Evolutionary conservation across 2,888 invertebrate species (phyloP), one percentile per base, ranked within the genome.

Genomic region (Polydesmus complanatus): DNA sequence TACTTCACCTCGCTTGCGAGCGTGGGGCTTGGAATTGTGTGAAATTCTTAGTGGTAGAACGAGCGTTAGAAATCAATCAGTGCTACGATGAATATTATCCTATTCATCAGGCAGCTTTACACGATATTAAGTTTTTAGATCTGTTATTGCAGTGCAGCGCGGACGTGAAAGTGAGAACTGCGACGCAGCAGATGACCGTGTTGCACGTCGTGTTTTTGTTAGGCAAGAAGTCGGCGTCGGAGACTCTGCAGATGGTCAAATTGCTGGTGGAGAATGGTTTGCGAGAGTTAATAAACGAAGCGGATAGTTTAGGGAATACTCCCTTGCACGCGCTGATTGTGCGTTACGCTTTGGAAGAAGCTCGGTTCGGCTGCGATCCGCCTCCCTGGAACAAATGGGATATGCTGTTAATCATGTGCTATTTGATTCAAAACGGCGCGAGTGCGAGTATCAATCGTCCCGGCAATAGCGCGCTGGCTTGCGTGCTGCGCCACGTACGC

Each of bases 1-100:
- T 84, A 47, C 73, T 84, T 56, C 83, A 84, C 68, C 79, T 83
- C 60, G 83, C 84, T 0, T 84, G 84, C 68, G 84, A 84, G 69
- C 74, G 83, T 37, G 84, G 83, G 21, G 84, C 85, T 27, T 84
- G 83, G 83, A 78, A 80, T 65, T 84, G 84, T 72, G 83, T 83
- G 1, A 81, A 83, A 68, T 82, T 81, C 68, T 72, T 85, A 63
- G 80, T 84, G 8, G 77, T 79, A 1, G 81, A 82, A 65, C 71
- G 84, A 26, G 65, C 65, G 18, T 63, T 66, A 66, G 84, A 84
- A 73, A 83, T 85, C 54, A 83, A 84, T 72, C 78, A 82, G 64
- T 80, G 83, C 61, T 83, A 81, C 71, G 84, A 85, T 69, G 86
- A 85, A 73, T 85, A 85, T 71, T 85, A 83, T 71, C 86, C 86